phyloP scores from a whole-genome alignment of 2,797 vertebrate species.

The Sebastes oblongus region DNA sequence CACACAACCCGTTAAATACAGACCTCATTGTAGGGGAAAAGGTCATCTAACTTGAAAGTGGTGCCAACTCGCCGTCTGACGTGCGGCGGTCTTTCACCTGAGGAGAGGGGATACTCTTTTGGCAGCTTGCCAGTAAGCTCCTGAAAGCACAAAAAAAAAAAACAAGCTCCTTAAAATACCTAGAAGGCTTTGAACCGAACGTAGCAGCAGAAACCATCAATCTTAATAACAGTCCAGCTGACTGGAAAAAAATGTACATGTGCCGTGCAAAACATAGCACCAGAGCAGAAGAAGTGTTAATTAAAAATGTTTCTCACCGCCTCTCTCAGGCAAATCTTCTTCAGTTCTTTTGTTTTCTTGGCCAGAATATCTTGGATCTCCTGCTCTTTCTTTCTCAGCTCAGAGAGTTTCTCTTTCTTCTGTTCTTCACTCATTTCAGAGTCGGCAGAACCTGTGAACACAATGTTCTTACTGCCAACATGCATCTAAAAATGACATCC shows the following conservation, averaged over 20 bases:
- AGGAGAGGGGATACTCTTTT: constrained; percentile 91
- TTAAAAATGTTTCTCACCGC: constrained; percentile 84
- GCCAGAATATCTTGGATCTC: constrained; percentile 91
- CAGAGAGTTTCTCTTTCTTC: constrained; percentile 93
- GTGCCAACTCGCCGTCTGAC: constrained; percentile 92
- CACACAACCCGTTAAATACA: constrained; percentile 19
- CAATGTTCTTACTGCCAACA: not conserved
- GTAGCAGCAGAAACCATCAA: constrained; percentile 9
- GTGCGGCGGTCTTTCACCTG: constrained; percentile 91
- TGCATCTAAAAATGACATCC: not conserved
- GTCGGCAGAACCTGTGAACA: constrained; percentile 84
- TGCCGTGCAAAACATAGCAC: not conserved
- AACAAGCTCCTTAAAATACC: not conserved
- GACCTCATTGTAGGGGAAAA: constrained; percentile 93
- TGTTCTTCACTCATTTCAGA: constrained; percentile 94
- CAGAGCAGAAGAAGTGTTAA: not conserved
- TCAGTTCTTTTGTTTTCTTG: constrained; percentile 94
- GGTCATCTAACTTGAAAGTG: constrained; percentile 91
- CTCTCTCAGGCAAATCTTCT: constrained; percentile 94
- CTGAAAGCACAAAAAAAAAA: constrained; percentile 72
- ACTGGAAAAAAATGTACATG: not conserved
- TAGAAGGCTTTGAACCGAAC: not conserved
- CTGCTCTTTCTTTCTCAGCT: constrained; percentile 92
- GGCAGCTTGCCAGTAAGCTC: constrained; percentile 95
- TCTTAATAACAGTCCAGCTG: constrained; percentile 27